phyloP scores from a whole-genome alignment of 2,888 invertebrate genomes.

The Drosophila algonquin region DNA sequence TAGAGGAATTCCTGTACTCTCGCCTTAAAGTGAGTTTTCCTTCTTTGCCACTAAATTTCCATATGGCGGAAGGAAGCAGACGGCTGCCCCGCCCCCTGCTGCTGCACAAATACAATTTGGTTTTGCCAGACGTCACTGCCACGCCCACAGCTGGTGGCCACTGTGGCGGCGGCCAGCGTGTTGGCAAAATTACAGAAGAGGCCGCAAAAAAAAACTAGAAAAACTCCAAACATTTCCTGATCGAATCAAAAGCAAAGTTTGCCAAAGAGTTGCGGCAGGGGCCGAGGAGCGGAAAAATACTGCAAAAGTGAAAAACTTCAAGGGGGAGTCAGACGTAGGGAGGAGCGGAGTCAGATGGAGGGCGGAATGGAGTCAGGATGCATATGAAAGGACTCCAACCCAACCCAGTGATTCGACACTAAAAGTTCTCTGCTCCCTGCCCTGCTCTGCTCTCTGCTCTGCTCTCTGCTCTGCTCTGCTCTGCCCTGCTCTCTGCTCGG shows the following conservation, averaged over 20 bases:
- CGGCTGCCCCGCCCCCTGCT: slow-evolving; percentile 29
- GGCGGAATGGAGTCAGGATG: slow-evolving; percentile 27
- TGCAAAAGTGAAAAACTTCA: slow-evolving; percentile 39
- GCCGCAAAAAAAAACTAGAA: slow-evolving; percentile 15
- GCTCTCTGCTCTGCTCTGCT: slow-evolving; percentile 6
- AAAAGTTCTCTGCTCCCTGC: slow-evolving; percentile 41
- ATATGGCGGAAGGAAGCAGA: slow-evolving; percentile 43
- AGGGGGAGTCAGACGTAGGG: not conserved
- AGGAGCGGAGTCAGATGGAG: not conserved
- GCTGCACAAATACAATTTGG: slow-evolving; percentile 65
- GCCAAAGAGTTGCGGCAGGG: slow-evolving; percentile 29
- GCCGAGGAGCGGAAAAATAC: not conserved
- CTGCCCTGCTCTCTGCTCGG: not conserved
- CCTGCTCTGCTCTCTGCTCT: not conserved
- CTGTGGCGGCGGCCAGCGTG: slow-evolving; percentile 26
- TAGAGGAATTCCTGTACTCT: no score
- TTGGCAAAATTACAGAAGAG: slow-evolving; percentile 62
- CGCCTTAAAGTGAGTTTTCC: slow-evolving; percentile 25
- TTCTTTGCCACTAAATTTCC: slow-evolving; percentile 55
- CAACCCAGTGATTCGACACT: slow-evolving; percentile 38
- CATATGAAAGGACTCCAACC: slow-evolving; percentile 13
- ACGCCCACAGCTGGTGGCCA: not conserved
- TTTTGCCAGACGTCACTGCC: slow-evolving; percentile 9
- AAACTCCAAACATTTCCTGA: slow-evolving; percentile 66
- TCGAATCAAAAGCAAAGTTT: slow-evolving; percentile 70